A percentile compares a stretch with the other conserved stretches of the same genome.
These are phyloP conservation scores for Drosophila sordidula DNA, from an alignment of 2,888 invertebrate species.

Conservation along the genomic window DNA sequence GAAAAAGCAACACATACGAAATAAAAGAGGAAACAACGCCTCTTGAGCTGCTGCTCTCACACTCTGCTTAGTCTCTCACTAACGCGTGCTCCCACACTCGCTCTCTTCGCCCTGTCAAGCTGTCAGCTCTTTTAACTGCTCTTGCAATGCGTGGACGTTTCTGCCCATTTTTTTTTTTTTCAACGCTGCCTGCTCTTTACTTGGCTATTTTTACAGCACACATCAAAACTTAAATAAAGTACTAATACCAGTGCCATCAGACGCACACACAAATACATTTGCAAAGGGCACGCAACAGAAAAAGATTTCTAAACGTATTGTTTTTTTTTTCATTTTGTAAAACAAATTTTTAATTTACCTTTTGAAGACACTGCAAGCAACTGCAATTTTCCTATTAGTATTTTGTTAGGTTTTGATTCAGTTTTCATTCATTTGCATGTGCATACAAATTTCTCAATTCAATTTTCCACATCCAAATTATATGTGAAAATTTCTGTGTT, in stretches of 20 bases:
- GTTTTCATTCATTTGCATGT: conserved; percentile 52
- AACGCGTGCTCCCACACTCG: conserved; percentile 44
- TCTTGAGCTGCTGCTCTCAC: conserved; percentile 28
- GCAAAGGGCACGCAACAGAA: conserved; percentile 58
- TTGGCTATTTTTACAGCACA: conserved; percentile 75
- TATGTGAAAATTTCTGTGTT: conserved; percentile 56
- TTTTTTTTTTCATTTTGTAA: conserved; percentile 20
- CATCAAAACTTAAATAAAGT: conserved; percentile 65
- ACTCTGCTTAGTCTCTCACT: conserved; percentile 18
- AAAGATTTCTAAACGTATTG: conserved; percentile 42
- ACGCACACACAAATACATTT: conserved; percentile 37
- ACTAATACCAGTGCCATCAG: conserved; percentile 39
- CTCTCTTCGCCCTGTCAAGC: conserved; percentile 7
- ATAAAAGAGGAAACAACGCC: conserved; percentile 43
- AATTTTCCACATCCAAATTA: conserved; percentile 53
- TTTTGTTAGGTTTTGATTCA: conserved; percentile 20
- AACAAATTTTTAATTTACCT: conserved; percentile 43
- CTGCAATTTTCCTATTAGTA: conserved; percentile 16
- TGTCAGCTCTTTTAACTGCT: conserved; percentile 43
- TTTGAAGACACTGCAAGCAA: conserved; percentile 20
- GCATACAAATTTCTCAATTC: conserved; percentile 37
- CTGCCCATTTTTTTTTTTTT: conserved; percentile 54
- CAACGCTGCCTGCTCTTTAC: conserved; percentile 42
- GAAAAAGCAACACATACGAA: conserved; percentile 32
- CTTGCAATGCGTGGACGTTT: conserved; percentile 45